Evolutionary conservation across 2,113 vertebrate species (phyloP), one percentile per base, ranked within the genome.

Genomic region (Turnix velox): DNA sequence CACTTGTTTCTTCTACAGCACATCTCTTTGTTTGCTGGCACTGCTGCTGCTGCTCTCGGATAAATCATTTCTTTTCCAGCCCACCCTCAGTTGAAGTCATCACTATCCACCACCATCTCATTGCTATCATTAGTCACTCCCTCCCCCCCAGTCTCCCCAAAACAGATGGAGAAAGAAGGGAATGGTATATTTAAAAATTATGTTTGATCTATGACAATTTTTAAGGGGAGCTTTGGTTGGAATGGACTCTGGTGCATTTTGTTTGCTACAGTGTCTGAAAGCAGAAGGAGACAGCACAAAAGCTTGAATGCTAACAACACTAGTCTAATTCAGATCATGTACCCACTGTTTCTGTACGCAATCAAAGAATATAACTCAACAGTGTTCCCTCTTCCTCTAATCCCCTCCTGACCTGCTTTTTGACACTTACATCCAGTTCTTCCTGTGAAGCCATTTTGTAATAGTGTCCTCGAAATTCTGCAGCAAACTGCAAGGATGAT

Each of bases 361-460:
- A 69, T 55, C 40, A 81, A 69, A 86, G n/a, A 81, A 63, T 66
- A 25, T 43, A 77, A 77, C 22, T n/a, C 46, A 87, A 33, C 22
- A 27, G 4, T 23, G 5, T 45, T 68, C 45, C 58, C 23, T 59
- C 14, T 72, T 63, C 31, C 57, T 6, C 1, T 37, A 77, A 55
- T 54, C 35, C 16, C 33, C 10, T 75, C 28, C 45, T 2, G 7
- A 42, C 23, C 46, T 40, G 25, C 25, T 75, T 67, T 91, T 49
- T 79, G 33, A 81, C 86, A 97, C 97, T 95, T 92, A 99, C 99
- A 19, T 99, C 94, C 61, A 99, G 91, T 71, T 98, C 98, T 55
- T 98, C 97, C 75, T 83, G 91, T 39, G 98, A 98, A 94, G 97
- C 97, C 98, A 99, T 98, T 97, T 97, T 99, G 97, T 99, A 99